phyloP scores from a whole-genome alignment of 2,888 invertebrate genomes.

The Drosophila neonasuta region DNA sequence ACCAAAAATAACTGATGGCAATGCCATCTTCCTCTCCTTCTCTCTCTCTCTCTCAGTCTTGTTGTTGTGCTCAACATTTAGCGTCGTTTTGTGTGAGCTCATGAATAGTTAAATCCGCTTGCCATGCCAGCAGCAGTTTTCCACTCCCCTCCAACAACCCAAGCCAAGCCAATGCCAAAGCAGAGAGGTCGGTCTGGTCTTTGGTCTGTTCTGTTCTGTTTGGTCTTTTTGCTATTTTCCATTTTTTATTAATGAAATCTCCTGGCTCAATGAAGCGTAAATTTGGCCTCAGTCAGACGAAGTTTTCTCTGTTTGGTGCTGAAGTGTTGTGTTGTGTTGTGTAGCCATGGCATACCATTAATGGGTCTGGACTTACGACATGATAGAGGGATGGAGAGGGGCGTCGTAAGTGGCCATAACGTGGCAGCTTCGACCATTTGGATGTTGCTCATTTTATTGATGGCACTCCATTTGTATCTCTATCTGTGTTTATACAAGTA shows the following conservation, averaged over 20 bases:
- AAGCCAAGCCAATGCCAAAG: neutral
- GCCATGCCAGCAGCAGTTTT: conserved; percentile 28
- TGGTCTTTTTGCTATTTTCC: conserved; percentile 55
- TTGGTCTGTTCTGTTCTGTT: neutral
- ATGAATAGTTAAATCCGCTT: conserved; percentile 75
- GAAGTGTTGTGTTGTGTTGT: conserved; percentile 7
- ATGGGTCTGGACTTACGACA: conserved; percentile 57
- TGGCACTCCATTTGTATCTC: conserved; percentile 38
- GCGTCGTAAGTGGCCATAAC: conserved; percentile 56
- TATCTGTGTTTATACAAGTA: conserved; percentile 24
- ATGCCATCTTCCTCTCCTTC: conserved; percentile 2
- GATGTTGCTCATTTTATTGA: conserved; percentile 56
- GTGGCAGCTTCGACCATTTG: conserved; percentile 42
- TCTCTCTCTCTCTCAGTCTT: neutral
- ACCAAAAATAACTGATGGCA: conserved; percentile 17
- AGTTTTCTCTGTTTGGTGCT: conserved; percentile 25
- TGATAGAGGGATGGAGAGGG: conserved; percentile 38
- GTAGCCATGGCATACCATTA: conserved; percentile 42
- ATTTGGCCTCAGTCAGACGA: conserved; percentile 38
- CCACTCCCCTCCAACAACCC: conserved; percentile 1
- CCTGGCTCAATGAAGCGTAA: conserved; percentile 77
- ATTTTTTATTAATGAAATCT: conserved; percentile 79
- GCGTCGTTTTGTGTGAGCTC: conserved; percentile 56
- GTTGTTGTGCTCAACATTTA: conserved; percentile 42
- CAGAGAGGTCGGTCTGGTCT: conserved; percentile 1